Conservation (phyloP, 2,797 vertebrate species). For the Brachymystax lenok region DNA sequence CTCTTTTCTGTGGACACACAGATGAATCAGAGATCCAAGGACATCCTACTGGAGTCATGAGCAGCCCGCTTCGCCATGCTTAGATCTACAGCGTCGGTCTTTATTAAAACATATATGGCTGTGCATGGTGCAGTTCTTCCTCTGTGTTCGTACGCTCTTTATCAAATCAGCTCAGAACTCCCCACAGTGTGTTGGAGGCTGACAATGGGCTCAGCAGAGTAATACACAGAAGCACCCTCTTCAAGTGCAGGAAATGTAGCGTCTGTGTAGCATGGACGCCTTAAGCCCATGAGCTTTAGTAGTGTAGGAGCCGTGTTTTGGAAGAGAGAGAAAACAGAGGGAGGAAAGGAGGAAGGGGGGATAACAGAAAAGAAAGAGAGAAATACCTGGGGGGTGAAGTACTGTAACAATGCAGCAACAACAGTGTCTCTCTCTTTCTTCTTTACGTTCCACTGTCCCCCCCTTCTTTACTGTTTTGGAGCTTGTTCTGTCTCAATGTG, state of each 20-base stretch:
- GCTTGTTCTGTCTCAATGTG: not conserved
- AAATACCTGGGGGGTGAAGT: slow-evolving; percentile 5
- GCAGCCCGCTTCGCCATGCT: too few relatives aligned
- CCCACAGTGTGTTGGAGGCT: not conserved
- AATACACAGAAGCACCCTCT: not conserved
- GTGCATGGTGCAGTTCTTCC: not conserved
- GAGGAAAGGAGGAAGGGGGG: not conserved
- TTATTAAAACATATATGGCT: too few relatives aligned
- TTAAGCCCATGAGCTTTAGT: not conserved
- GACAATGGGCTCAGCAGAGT: not conserved
- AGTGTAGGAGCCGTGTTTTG: not conserved
- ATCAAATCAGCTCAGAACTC: not conserved
- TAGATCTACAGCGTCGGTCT: too few relatives aligned
- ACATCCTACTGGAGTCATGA: too few relatives aligned
- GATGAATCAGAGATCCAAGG: too few relatives aligned
- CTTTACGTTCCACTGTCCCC: not conserved
- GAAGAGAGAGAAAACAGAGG: not conserved
- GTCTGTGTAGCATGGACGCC: not conserved
- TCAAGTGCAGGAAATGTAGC: not conserved
- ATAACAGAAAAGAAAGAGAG: not conserved
- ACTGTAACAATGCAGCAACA: not conserved
- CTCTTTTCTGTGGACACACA: too few relatives aligned
- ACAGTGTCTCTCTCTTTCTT: not conserved
- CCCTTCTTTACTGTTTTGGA: not conserved
- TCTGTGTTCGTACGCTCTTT: not conserved